Base-by-base conservation (phyloP, 2,797 vertebrate genomes). In the Manis crassicaudata region DNA sequence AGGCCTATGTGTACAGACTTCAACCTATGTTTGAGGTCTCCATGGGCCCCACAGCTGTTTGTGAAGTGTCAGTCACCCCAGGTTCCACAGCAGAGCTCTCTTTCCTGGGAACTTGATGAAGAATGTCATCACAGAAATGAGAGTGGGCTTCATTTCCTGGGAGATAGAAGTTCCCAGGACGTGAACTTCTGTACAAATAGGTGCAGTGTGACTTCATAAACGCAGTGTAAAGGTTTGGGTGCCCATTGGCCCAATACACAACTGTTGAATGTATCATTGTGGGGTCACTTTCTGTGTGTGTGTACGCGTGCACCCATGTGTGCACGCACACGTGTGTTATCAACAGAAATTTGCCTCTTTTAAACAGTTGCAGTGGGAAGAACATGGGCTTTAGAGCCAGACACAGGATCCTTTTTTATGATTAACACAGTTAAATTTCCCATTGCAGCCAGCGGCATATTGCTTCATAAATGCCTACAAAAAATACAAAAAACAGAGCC, bases 391-490 rank as follows among this genome's bases (percentile, higher is more conserved):
- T 89, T 8, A 7, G 75, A 88, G 63, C 60, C 54, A 37, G 27
- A 65, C 43, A 37, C 46, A 13, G 46, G 63, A 62, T 76, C 90
- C 60, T 95, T 91, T 46, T 82, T 88, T 80, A 58, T 58, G 96
- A 96, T 91, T 70, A 91, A 96, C 16, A n/a, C 70, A 52, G 89
- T 67, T 52, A 18, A 93, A 87, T 94, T 72, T 94, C 97, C 91
- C 96, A 75, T 56, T 0, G 2, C 43, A 81, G 63, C 95, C 72
- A 54, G 65, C 73, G 92, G 75, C 85, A 32, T 63, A 77, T 50
- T 92, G 94, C 95, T 97, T 95, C 96, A 63, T 63, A 96, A 94
- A 94, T 77, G 88, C 93, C 92, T 92, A 92, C 89, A 40, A 97
- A 93, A 92, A 86, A 10, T 73, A 75, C 0, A 3, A 70, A 90